Evolutionary conservation across 2,113 vertebrate genomes (phyloP).

Genomic region (Dasyprocta punctata): DNA sequence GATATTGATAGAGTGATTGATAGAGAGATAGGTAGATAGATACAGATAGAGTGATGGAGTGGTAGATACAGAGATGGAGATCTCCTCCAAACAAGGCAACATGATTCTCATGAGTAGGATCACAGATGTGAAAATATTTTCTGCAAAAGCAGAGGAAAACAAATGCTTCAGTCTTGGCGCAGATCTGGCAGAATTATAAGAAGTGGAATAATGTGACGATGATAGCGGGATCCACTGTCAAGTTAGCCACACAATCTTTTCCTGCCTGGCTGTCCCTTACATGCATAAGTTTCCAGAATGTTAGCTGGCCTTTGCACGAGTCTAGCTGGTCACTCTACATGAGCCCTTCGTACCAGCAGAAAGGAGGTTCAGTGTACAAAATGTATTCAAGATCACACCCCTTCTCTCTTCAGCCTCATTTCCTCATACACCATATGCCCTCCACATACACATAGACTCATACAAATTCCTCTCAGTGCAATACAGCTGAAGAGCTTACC

Average conservation of each 20-base stretch:
- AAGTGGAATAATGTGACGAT: neutral
- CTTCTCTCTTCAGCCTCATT: neutral
- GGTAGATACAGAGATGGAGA: neutral
- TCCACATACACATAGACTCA: neutral
- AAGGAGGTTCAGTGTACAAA: neutral
- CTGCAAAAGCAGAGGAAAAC: neutral
- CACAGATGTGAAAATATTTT: conserved; percentile 38
- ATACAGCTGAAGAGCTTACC: neutral
- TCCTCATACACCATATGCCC: neutral
- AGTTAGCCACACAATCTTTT: neutral
- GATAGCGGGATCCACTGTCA: neutral
- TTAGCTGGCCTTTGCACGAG: no score
- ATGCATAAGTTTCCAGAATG: neutral
- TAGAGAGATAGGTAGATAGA: no score
- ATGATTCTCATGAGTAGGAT: neutral
- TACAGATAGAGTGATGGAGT: neutral
- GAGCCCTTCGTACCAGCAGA: neutral
- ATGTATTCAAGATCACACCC: accelerated
- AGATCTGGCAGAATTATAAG: neutral
- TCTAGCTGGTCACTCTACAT: neutral
- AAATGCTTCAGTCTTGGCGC: neutral
- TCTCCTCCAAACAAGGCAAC: neutral
- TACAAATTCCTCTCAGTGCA: no score
- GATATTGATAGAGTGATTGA: neutral
- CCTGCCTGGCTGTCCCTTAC: no score